Conservation (phyloP, 2,888 invertebrate species). For the Lasioglossum vierecki region DNA sequence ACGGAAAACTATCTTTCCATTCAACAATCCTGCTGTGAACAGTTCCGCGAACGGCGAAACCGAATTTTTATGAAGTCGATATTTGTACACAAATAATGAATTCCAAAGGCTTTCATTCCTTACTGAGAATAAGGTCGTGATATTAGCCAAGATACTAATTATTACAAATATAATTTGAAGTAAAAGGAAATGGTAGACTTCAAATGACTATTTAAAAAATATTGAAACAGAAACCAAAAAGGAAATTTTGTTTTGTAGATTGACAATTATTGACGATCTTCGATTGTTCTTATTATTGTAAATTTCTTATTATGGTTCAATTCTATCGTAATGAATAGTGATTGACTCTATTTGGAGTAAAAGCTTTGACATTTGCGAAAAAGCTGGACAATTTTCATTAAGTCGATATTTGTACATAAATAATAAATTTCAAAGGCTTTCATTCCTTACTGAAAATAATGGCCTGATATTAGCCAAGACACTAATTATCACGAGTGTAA, state of each 20-base stretch:
- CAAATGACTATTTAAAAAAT: not conserved
- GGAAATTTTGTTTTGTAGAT: too few relatives aligned
- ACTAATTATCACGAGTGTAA: not conserved
- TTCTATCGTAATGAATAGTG: not conserved
- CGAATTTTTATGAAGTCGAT: not conserved
- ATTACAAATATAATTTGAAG: not conserved
- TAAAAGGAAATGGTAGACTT: not conserved
- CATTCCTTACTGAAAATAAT: too few relatives aligned
- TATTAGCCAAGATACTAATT: too few relatives aligned
- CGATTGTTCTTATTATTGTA: not conserved
- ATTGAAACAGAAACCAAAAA: not conserved
- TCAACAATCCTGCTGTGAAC: not conserved
- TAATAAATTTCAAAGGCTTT: not conserved
- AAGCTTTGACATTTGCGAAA: not conserved
- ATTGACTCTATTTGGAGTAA: not conserved
- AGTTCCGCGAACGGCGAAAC: not conserved
- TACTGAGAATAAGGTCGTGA: too few relatives aligned
- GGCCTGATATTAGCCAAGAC: too few relatives aligned
- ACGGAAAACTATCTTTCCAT: not conserved
- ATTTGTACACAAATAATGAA: not conserved
- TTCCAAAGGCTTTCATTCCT: too few relatives aligned
- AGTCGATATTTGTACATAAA: not conserved
- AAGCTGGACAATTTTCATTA: too few relatives aligned
- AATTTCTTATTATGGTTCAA: not conserved
- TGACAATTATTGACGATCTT: too few relatives aligned